Evolutionary conservation across 2,797 vertebrate genomes (phyloP).

Genomic region (Buceros bicornis): DNA sequence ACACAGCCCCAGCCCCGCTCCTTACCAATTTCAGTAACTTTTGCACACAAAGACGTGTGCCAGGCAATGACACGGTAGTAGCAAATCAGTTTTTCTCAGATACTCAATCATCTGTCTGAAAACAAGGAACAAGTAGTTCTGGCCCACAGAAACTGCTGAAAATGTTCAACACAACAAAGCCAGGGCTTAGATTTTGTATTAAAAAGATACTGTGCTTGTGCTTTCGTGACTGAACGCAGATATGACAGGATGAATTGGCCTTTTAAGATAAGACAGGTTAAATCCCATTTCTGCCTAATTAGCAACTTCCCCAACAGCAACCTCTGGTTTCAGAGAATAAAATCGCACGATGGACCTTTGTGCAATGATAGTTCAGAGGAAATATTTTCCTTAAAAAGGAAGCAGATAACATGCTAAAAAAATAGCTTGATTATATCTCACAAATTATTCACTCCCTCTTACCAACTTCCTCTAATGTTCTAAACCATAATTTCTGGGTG

Average conservation of each 20-base stretch:
- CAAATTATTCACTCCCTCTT: slow-evolving; percentile 21
- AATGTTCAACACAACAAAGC: neutral
- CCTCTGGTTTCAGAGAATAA: neutral
- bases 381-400: slow-evolving; percentile 54
- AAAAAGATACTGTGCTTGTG: neutral
- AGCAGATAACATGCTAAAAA: slow-evolving; percentile 46
- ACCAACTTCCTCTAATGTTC: slow-evolving; percentile 35
- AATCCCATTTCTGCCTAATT: slow-evolving; percentile 41
- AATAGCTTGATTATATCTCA: slow-evolving; percentile 6
- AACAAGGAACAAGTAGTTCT: neutral
- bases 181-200: neutral
- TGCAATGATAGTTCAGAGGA: slow-evolving; percentile 13
- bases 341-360: neutral
- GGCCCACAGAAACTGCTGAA: neutral
- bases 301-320: slow-evolving; percentile 40
- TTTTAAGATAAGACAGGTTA: slow-evolving; percentile 46
- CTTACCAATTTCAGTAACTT: neutral
- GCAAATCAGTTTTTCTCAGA: neutral
- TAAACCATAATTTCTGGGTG: neutral
- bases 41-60: neutral
- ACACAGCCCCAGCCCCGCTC: neutral
- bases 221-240: neutral
- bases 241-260: slow-evolving; percentile 54
- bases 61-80: neutral
- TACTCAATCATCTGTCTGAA: neutral